Percentiles rank a stretch among this genome's conserved stretches.
Conservation (phyloP, 2,888 invertebrate species). For the Diplazon laetatorius region DNA sequence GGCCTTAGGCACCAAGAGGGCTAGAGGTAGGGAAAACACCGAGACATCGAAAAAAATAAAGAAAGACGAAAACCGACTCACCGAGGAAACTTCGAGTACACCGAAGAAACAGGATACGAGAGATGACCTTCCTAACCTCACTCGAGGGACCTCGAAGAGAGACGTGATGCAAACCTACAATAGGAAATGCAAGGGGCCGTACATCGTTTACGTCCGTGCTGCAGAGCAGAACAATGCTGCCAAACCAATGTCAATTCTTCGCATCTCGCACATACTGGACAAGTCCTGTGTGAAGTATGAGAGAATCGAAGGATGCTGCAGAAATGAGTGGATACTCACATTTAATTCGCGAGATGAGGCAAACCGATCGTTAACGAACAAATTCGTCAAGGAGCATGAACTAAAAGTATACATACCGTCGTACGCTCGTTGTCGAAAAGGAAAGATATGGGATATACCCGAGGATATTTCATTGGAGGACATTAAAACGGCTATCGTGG, state of each 20-base stretch:
- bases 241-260: constrained; percentile 18
- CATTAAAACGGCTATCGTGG: neutral
- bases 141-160: no score
- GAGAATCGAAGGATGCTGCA: constrained; percentile 19
- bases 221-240: neutral
- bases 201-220: neutral
- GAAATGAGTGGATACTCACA: constrained; percentile 11
- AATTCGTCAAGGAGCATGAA: neutral
- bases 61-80: no score
- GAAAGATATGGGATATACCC: constrained; percentile 22
- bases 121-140: no score
- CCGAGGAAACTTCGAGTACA: no score
- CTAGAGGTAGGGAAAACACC: no score
- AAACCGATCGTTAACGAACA: constrained; percentile 7
- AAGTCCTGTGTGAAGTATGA: constrained; percentile 22
- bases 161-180: no score
- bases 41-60: no score
- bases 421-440: neutral
- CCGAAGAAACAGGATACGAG: no score
- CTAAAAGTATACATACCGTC: constrained; percentile 1
- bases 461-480: neutral
- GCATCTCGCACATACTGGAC: constrained; percentile 21
- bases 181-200: constrained; percentile 10
- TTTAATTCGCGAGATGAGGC: constrained; percentile 11
- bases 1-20: no score